Base-by-base conservation (phyloP, 2,797 vertebrate species). In the Ctenochaetus hawaiiensis region DNA sequence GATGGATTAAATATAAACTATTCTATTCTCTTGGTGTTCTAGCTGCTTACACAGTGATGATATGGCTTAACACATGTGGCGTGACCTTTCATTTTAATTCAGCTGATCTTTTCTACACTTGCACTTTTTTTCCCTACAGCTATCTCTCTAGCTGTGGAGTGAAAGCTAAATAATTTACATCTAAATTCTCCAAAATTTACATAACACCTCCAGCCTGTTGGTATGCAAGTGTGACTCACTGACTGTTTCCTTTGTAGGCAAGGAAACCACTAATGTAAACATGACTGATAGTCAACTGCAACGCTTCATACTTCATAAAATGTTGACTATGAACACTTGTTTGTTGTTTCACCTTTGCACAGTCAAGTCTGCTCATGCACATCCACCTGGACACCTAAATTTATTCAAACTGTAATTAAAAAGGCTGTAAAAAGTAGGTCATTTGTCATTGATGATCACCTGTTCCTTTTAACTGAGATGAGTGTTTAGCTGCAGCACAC, bases 261-360 rank as follows among this genome's bases (percentile, higher is more conserved):
- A 20, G 79, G 88, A 89, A 87, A 89, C 82, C 78, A 51, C 64
- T 45, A 65, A 65, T 71, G 82, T 87, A 79, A 88, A 88, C 81
- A 84, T 1, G 17, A 51, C 70, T 37, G 58, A 82, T 74, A 80
- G 67, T 78, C 81, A 60, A 8, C 62, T 48, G 13, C 78, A 60
- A 51, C 54, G 12, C 68, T 67, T 74, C 70, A 53, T 76, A 57
- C 67, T 83, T 81, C 76, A 84, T 6, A 22, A 37, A 52, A 22
- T 17, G 13, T n/a, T 63, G 65, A 48, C 43, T 7, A 14, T 26
- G 62, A 56, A 75, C 11, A 12, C 17, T 7, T n/a, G 6, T 30
- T 30, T 30, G 8, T 61, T 13, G 61, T 58, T 58, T 77, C 57
- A 37, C 20, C 44, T 64, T 39, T 6, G 6, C 41, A 67, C 26